Evolutionary conservation across 2,113 vertebrate species (phyloP).

Genomic region (Pituophis catenifer): DNA sequence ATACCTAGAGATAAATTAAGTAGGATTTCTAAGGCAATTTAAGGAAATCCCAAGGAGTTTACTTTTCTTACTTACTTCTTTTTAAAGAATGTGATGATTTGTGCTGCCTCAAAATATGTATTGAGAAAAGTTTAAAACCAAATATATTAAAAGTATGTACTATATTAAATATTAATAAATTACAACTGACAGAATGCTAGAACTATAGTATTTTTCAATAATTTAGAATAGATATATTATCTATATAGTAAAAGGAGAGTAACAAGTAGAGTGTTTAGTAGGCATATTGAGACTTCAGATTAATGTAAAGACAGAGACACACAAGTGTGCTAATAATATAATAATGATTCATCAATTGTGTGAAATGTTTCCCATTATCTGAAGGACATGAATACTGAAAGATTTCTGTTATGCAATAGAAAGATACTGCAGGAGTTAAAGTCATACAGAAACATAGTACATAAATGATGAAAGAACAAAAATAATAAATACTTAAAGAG

Average conservation of each 20-base stretch:
- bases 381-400: background rate
- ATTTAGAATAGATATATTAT: background rate
- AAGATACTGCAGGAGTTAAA: background rate
- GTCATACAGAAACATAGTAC: background rate
- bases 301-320: background rate
- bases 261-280: background rate
- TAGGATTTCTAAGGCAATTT: constrained; percentile 34
- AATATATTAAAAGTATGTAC: background rate
- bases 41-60: constrained; percentile 26
- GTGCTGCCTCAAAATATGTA: background rate
- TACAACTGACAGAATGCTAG: background rate
- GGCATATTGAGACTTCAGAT: background rate
- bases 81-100: background rate
- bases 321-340: background rate
- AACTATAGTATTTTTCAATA: background rate
- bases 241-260: background rate
- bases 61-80: background rate
- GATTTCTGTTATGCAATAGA: background rate
- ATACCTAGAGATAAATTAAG: constrained; percentile 44
- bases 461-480: background rate
- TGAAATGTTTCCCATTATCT: background rate
- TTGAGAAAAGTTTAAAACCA: background rate
- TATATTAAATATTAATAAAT: background rate
- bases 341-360: background rate
- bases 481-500: background rate